Conservation (phyloP, 2,888 invertebrate species). For the Stenoptilia bipunctidactyla region DNA sequence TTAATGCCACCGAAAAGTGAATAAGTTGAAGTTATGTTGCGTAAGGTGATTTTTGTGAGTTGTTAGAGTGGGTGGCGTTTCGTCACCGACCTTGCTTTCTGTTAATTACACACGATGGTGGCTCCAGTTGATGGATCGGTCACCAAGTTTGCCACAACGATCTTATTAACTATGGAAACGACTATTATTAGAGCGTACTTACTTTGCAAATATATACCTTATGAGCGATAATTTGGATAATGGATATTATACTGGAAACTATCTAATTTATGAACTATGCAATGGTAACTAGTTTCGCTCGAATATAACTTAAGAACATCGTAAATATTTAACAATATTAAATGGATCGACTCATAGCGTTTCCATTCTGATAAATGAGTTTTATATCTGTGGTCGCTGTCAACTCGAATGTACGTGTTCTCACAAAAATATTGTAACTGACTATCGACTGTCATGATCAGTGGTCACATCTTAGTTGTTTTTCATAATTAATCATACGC, state of each 20-base stretch:
- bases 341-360: neutral
- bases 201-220: neutral
- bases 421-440: conserved; percentile 43
- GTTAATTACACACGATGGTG: conserved; percentile 60
- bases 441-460: conserved; percentile 39
- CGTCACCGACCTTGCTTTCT: conserved; percentile 61
- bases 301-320: too few species aligned
- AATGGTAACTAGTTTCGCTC: too few species aligned
- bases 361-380: conserved; percentile 17
- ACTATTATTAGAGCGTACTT: conserved; percentile 17
- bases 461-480: conserved; percentile 33
- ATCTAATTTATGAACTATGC: too few species aligned
- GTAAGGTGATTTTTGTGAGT: conserved; percentile 32
- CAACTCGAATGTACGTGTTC: too few species aligned
- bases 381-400: conserved; percentile 22
- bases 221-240: neutral
- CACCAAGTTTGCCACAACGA: conserved; percentile 37
- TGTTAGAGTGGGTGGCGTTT: conserved; percentile 49
- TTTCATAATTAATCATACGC: conserved; percentile 17
- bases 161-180: conserved; percentile 2
- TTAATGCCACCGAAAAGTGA: conserved; percentile 11
- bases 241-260: too few species aligned
- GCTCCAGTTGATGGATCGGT: conserved; percentile 60
- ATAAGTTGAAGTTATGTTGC: conserved; percentile 28
- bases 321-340: neutral